Conservation (phyloP, 1,140 invertebrate genomes). For the Magallana angulata region DNA sequence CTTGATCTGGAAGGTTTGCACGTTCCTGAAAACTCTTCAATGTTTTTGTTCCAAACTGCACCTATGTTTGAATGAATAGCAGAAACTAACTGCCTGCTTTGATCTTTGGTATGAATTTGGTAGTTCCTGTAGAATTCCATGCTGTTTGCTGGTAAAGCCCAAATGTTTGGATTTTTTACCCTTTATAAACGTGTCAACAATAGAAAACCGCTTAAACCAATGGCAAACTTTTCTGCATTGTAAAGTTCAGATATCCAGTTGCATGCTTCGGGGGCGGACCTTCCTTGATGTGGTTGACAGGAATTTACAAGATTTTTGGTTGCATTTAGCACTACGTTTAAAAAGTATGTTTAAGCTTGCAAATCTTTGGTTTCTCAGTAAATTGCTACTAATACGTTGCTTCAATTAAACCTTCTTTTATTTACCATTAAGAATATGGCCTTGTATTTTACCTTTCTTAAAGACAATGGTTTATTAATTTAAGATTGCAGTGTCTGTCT, state of each 20-base stretch:
- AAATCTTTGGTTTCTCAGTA: no score
- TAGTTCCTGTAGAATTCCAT: neutral
- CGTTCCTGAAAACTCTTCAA: conserved; percentile 15
- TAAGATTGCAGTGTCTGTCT: no score
- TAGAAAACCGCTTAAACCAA: neutral
- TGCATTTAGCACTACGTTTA: no score
- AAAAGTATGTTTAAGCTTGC: no score
- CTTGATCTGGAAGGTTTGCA: neutral
- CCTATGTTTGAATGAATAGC: neutral
- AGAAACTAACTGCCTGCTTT: neutral
- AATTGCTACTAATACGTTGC: no score
- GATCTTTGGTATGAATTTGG: neutral
- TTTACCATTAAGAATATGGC: no score
- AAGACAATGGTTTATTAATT: no score
- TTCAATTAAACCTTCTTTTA: no score
- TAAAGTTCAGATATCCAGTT: neutral
- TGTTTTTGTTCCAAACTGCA: conserved; percentile 14
- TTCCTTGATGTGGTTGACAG: neutral
- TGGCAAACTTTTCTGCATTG: neutral
- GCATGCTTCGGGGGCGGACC: neutral
- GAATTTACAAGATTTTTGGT: neutral
- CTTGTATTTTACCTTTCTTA: no score
- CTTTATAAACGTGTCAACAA: neutral
- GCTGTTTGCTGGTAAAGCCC: neutral
- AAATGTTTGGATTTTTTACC: neutral